Percentiles rank a stretch among this genome's conserved stretches.
Evolutionary conservation across 2,113 vertebrate genomes (phyloP).

Genomic region (Colistium nudipinnis): DNA sequence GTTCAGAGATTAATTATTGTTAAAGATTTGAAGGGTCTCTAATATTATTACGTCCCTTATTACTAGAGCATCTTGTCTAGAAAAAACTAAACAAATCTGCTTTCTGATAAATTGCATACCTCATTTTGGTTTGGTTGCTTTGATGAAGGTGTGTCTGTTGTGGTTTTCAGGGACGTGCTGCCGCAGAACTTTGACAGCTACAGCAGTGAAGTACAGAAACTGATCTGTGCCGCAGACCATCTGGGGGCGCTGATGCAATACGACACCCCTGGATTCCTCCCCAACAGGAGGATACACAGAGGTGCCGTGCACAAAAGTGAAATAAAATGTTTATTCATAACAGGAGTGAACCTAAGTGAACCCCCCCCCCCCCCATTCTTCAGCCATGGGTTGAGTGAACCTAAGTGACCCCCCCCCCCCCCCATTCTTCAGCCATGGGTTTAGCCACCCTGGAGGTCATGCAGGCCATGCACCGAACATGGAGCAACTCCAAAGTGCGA

Average conservation of each 20-base stretch:
- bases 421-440: slow-evolving; percentile 99
- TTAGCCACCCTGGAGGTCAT: slow-evolving; percentile 95
- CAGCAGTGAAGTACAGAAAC: slow-evolving; percentile 89
- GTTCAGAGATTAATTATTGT: not conserved
- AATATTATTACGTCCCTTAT: not conserved
- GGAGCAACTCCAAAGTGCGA: slow-evolving; percentile 96
- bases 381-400: slow-evolving; percentile 97
- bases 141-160: not conserved
- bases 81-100: not conserved
- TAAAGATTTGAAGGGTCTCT: too few relatives aligned
- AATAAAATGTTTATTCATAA: not conserved
- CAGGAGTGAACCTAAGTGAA: not conserved
- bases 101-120: not conserved
- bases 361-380: too few relatives aligned
- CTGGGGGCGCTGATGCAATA: slow-evolving; percentile 97
- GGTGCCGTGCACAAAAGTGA: slow-evolving; percentile 74
- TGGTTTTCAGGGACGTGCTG: slow-evolving; percentile 88
- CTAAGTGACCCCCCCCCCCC: too few relatives aligned
- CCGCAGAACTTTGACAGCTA: slow-evolving; percentile 96
- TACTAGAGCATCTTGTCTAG: not conserved
- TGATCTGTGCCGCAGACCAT: slow-evolving; percentile 93
- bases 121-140: not conserved
- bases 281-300: slow-evolving; percentile 95
- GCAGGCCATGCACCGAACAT: slow-evolving; percentile 95
- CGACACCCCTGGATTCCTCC: slow-evolving; percentile 94